These are phyloP conservation scores for Xenopus borealis DNA, from an alignment of 2,113 vertebrate genomes.

Conservation along the genomic window DNA sequence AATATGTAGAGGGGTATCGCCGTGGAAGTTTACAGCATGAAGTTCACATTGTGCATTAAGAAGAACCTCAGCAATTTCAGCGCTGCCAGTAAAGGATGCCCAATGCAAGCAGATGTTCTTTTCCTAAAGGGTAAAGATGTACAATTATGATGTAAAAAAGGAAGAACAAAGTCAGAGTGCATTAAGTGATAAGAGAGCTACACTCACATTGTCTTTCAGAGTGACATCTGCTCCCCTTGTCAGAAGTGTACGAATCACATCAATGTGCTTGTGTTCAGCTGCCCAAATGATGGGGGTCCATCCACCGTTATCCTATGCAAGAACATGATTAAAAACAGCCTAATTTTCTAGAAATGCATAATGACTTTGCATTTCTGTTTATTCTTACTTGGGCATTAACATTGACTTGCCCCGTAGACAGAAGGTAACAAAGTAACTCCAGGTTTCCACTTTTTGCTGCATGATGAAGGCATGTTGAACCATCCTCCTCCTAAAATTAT, in stretches of 20 bases:
- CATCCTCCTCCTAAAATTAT: constrained; percentile 76
- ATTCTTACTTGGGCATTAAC: constrained; percentile 81
- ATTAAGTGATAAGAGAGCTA: too few relatives aligned
- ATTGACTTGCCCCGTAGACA: constrained; percentile 86
- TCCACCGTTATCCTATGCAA: constrained; percentile 78
- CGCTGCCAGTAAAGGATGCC: constrained; percentile 86
- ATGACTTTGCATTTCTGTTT: neutral
- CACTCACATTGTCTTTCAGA: constrained; percentile 78
- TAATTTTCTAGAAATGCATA: too few relatives aligned
- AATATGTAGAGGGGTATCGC: constrained; percentile 87
- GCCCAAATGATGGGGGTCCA: constrained; percentile 95
- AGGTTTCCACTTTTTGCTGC: constrained; percentile 84
- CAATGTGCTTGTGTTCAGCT: constrained; percentile 84
- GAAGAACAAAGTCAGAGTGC: too few relatives aligned
- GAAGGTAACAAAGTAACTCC: constrained; percentile 78
- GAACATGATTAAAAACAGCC: too few relatives aligned
- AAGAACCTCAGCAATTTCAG: constrained; percentile 83
- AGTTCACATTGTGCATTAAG: constrained; percentile 85
- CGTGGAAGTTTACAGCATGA: constrained; percentile 77
- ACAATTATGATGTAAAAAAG: neutral
- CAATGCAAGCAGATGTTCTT: constrained; percentile 88
- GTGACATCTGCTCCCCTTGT: constrained; percentile 83
- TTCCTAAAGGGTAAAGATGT: constrained; percentile 61
- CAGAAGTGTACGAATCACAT: constrained; percentile 79
- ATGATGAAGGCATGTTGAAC: constrained; percentile 87